Base-by-base conservation (phyloP, 1,140 invertebrate species). In the Papilio polyxenes region DNA sequence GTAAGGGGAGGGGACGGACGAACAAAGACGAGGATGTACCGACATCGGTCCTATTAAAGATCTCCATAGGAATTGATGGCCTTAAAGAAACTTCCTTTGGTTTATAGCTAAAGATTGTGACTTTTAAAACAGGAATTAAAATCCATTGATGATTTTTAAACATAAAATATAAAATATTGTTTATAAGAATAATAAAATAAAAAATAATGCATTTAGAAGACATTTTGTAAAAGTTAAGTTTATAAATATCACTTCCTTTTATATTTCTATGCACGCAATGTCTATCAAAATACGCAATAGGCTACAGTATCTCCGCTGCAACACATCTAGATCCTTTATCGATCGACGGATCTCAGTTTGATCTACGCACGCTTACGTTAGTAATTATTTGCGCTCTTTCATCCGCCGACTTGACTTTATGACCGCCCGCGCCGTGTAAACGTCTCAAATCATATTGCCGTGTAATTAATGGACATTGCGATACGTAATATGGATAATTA, bases 351-450 rank as follows among this genome's bases (percentile, higher is more conserved):
- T 87, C 87, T 88, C 87, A 92, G 93, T 93, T 92, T 92, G 93
- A 94, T 94, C 92, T 93, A 93, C 92, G 93, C 87, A 93, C 91
- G 91, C 89, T 89, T 91, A 89, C 89, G 89, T 89, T 91, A 92
- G 93, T 94, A 94, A 94, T 94, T 94, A 93, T 91, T 91, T 89
- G 83, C 82, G 88, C 90, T 89, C 93, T 94, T 94, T 93, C 92
- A 93, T 94, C 88, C 89, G 91, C 92, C 93, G 92, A 90, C 90
- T 81, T 69, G 86, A 89, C 84, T 91, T 92, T 92, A 92, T 89
- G 92, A 86, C 86, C 89, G 89, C 85, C 88, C 82, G 88, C 72
- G 81, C 87, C 87, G 86, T 93, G 91, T 94, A 92, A 92, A 92
- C 89, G 92, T 92, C 91, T 89, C 89, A 86, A 89, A 89, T 92